These are phyloP conservation scores for Noctilio leporinus DNA, from an alignment of 2,113 vertebrate genomes.

Conservation along the genomic window DNA sequence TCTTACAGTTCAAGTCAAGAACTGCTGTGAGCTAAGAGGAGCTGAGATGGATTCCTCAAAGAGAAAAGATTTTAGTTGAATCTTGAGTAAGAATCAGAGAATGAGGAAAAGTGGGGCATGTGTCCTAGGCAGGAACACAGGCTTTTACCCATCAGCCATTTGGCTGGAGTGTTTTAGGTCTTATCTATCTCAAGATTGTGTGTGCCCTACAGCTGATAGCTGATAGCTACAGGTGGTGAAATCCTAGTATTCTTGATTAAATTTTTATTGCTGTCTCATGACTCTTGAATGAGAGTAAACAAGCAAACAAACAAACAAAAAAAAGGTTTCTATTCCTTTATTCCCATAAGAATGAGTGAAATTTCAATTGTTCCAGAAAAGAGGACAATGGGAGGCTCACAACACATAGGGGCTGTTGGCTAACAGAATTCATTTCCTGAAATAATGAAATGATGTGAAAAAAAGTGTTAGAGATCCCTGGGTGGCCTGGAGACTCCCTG, in stretches of 20 bases:
- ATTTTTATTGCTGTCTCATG: neutral
- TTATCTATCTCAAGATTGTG: neutral
- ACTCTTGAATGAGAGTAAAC: neutral
- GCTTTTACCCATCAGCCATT: neutral
- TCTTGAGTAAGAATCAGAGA: neutral
- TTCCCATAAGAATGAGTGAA: neutral
- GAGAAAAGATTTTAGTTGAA: neutral
- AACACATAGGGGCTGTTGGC: neutral
- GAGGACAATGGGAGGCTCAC: neutral
- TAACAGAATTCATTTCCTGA: neutral
- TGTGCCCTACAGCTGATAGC: too few relatives aligned
- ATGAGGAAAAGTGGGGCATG: neutral
- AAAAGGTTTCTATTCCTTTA: neutral
- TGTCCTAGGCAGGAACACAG: neutral
- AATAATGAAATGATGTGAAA: neutral
- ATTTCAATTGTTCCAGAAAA: slow-evolving; percentile 2
- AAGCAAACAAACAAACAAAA: too few relatives aligned
- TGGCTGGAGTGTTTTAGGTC: neutral
- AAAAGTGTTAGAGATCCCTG: slow-evolving; percentile 21
- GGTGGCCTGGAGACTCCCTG: neutral
- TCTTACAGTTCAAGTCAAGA: neutral
- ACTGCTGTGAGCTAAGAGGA: neutral
- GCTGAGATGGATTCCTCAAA: neutral
- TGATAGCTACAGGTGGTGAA: too few relatives aligned
- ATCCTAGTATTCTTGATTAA: neutral